Base-by-base conservation (phyloP, 2,113 vertebrate species). In the Monarcha castaneiventris region DNA sequence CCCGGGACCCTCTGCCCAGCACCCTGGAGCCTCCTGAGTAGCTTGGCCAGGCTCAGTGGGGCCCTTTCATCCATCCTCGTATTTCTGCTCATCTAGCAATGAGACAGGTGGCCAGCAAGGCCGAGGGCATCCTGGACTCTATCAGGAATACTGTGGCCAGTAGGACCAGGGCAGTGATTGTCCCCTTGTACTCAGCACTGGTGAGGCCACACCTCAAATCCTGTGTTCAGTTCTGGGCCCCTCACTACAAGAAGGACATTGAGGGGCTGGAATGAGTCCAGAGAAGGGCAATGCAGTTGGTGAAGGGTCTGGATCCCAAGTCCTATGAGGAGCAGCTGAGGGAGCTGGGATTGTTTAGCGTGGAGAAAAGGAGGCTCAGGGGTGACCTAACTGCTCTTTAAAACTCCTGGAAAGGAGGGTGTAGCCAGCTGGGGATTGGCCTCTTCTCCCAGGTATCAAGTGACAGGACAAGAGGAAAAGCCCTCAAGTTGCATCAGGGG, bases 391-490 rank as follows among this genome's bases (percentile, higher is more conserved):
- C 15, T 22, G 15, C 21, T 55, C 41, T 55, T 18, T 17, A 68
- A 11, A n/a, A 55, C 6, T 55, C 5, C 16, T 29, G 48, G 54
- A 48, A 68, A 54, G 25, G 33, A 62, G 29, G 3, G 12, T 48
- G 25, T 83, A 76, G n/a, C 20, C 11, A 55, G n/a, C 2, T 32
- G 7, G 11, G 16, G 11, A 8, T 35, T 0, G 0, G 26, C 6
- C 25, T 55, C 71, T 62, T 83, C 46, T 68, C 41, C 21, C 16
- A 35, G 9, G 13, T n/a, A 61, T 16, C 30, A 26, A 59, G 25
- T 35, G 62, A 27, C 39, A 75, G 6, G 33, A 33, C 21, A 73
- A 73, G 51, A 58, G 29, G 23, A 82, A 59, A 74, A 43, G 29
- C 23, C 61, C 44, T 67, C 13, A 59, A 16, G 33, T 4, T 67